Percentiles rank a stretch among this genome's conserved stretches.
These are phyloP conservation scores for Pseudoatta argentina DNA, from an alignment of 1,140 invertebrate species.

Conservation along the genomic window DNA sequence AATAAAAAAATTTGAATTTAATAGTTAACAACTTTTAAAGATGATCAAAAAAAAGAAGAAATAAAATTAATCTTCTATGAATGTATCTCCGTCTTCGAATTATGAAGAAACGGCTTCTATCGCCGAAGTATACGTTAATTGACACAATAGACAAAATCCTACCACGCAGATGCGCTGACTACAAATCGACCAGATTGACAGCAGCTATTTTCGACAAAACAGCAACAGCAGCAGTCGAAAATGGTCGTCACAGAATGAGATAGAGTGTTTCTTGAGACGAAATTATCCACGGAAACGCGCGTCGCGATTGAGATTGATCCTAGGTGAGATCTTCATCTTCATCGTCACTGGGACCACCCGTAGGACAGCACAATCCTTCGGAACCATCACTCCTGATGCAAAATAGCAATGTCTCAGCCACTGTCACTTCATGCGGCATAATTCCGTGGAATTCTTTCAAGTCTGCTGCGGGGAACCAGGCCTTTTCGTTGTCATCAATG, in stretches of 20 bases:
- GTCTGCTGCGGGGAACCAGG: slow-evolving; percentile 96
- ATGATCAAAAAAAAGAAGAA: neutral
- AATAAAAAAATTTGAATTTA: slow-evolving; percentile 8
- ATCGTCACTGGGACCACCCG: slow-evolving; percentile 89
- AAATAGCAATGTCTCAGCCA: slow-evolving; percentile 92
- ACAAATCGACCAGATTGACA: slow-evolving; percentile 73
- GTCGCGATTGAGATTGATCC: slow-evolving; percentile 72
- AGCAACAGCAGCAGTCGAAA: slow-evolving; percentile 13
- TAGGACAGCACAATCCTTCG: slow-evolving; percentile 94
- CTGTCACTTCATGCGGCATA: slow-evolving; percentile 92
- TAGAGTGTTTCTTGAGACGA: slow-evolving; percentile 59
- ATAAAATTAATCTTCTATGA: slow-evolving; percentile 31
- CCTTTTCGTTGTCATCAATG: slow-evolving; percentile 95
- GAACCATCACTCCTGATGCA: slow-evolving; percentile 93
- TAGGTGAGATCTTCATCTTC: slow-evolving; percentile 84
- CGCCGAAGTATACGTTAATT: slow-evolving; percentile 58
- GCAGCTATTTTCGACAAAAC: slow-evolving; percentile 54
- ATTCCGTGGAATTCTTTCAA: slow-evolving; percentile 95
- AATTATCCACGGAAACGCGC: slow-evolving; percentile 48
- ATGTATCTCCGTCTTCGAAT: slow-evolving; percentile 48
- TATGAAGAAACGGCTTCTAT: slow-evolving; percentile 31
- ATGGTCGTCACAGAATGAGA: slow-evolving; percentile 52
- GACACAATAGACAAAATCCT: slow-evolving; percentile 71
- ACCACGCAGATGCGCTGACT: slow-evolving; percentile 73
- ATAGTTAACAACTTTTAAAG: neutral